Conservation (phyloP, 2,113 vertebrate genomes). For the Cyanoliseus patagonus region DNA sequence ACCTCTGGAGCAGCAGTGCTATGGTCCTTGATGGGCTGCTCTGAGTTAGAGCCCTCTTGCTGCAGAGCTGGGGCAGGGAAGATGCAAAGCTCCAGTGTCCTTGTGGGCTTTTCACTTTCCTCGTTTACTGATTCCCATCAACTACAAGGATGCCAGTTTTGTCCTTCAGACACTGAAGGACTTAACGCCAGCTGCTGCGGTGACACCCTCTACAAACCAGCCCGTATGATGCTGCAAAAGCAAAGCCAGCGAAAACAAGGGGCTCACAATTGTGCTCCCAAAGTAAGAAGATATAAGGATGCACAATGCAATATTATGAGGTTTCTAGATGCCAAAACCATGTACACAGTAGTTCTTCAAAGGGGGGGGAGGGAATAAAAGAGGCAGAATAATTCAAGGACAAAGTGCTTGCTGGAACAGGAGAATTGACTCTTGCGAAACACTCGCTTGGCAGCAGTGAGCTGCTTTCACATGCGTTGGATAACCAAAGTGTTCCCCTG, state of each 20-base stretch:
- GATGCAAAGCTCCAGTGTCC: background rate
- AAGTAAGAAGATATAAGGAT: background rate
- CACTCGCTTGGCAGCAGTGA: background rate
- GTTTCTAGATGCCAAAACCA: background rate
- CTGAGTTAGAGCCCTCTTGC: background rate
- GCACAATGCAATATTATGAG: background rate
- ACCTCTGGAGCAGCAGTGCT: background rate
- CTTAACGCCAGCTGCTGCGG: background rate
- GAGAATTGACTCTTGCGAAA: background rate
- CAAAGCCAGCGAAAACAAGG: background rate
- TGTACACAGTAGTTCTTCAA: background rate
- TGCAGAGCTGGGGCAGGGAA: background rate
- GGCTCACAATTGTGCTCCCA: background rate
- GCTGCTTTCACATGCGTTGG: background rate
- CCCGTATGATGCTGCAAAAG: background rate
- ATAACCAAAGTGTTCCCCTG: background rate
- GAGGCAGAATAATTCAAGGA: background rate
- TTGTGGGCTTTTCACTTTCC: background rate
- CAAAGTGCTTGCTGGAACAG: background rate
- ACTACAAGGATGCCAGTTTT: background rate
- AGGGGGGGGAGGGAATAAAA: background rate
- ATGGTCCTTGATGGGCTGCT: background rate
- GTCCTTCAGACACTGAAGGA: constrained; percentile 9
- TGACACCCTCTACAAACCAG: background rate
- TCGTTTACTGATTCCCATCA: background rate